Percentiles rank a stretch among this genome's conserved stretches.
Conservation (phyloP, 2,113 vertebrate genomes). For the Ictalurus punctatus region DNA sequence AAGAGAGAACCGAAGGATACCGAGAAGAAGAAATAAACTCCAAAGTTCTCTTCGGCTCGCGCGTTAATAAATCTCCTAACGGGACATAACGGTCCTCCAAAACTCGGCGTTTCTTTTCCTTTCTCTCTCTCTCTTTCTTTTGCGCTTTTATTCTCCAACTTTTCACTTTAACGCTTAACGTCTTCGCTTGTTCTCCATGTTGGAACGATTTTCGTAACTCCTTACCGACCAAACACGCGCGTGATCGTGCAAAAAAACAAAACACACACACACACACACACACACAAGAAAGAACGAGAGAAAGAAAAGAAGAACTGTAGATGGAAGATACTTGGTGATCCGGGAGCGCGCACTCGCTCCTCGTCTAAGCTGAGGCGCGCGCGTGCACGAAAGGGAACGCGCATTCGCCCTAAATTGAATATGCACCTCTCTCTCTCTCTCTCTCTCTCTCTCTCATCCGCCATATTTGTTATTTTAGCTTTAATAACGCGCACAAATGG, state of each 20-base stretch:
- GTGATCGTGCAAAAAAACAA: neutral
- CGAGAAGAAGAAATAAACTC: constrained; percentile 20
- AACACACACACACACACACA: too few relatives aligned
- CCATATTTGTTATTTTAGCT: neutral
- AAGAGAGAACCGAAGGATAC: neutral
- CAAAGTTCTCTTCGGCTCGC: constrained; percentile 9
- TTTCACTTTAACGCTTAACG: neutral
- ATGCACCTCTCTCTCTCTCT: neutral
- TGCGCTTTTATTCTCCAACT: neutral
- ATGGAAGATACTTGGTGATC: constrained; percentile 50
- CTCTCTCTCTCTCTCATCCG: neutral
- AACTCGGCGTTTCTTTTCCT: neutral
- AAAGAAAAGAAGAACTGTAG: constrained; percentile 38
- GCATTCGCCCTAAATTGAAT: constrained; percentile 3
- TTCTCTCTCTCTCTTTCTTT: neutral
- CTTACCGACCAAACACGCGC: constrained; percentile 20
- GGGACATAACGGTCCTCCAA: constrained; percentile 33
- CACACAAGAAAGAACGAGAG: neutral
- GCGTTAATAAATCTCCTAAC: constrained; percentile 16
- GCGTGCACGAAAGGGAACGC: constrained; percentile 17
- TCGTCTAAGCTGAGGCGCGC: constrained; percentile 35
- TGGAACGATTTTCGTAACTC: neutral
- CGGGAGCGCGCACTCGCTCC: constrained; percentile 53
- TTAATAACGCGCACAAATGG: neutral
- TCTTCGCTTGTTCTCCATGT: constrained; percentile 14